phyloP scores from a whole-genome alignment of 2,113 vertebrate species.

The Tringa solitaria region DNA sequence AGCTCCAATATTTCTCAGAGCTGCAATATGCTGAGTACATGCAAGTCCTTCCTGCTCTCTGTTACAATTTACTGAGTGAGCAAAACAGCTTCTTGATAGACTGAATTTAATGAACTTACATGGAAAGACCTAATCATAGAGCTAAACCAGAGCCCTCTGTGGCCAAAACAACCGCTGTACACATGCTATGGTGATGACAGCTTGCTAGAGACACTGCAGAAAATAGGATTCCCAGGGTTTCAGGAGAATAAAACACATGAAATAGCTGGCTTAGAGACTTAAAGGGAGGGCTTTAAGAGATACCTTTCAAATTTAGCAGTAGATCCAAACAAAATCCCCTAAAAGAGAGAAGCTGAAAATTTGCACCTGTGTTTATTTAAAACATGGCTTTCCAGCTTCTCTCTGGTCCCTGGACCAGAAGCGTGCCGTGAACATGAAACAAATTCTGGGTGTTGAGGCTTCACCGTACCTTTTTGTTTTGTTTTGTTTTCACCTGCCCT shows the following conservation, averaged over 20 bases:
- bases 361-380: neutral
- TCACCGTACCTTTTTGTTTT: neutral
- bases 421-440: neutral
- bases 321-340: neutral
- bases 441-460: neutral
- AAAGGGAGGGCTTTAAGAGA: neutral
- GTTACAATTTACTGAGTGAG: neutral
- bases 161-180: neutral
- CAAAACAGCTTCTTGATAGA: neutral
- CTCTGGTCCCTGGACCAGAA: neutral
- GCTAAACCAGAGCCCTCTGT: neutral
- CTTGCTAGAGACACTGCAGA: neutral
- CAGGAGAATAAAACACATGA: neutral
- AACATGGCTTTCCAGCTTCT: neutral
- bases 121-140: neutral
- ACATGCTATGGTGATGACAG: neutral
- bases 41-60: neutral
- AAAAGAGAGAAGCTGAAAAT: neutral
- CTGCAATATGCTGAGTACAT: neutral
- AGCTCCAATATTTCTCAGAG: neutral
- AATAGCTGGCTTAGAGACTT: neutral
- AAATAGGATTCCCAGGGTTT: neutral
- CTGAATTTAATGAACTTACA: neutral
- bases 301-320: neutral
- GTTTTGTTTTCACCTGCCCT: neutral